phyloP scores from a whole-genome alignment of 2,113 vertebrate species.

The Brevimyrus niger region DNA sequence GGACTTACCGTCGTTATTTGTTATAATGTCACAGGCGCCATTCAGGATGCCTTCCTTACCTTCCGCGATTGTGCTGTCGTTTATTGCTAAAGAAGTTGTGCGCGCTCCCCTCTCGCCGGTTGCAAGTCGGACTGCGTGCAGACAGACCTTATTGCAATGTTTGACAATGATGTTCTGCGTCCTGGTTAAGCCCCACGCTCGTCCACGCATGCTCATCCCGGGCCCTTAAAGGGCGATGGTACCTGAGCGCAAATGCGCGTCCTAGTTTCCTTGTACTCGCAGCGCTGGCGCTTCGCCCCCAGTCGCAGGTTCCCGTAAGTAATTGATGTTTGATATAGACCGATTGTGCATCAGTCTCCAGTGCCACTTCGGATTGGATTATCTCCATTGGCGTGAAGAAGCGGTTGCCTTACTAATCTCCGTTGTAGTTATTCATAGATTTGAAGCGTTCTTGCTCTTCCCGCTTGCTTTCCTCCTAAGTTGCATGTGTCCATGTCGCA shows the following conservation, averaged over 20 bases:
- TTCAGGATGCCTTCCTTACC: neutral
- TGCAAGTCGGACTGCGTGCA: conserved; percentile 14
- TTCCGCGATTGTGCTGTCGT: neutral
- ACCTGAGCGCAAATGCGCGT: conserved; percentile 30
- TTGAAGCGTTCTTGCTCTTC: neutral
- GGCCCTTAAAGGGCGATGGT: conserved; percentile 25
- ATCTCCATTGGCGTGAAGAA: neutral
- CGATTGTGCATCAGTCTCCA: neutral
- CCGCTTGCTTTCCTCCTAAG: neutral
- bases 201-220: conserved; percentile 33
- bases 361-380: neutral
- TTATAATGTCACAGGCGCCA: neutral
- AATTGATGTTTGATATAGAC: neutral
- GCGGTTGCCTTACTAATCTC: neutral
- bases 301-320: neutral
- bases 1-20: neutral
- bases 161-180: conserved; percentile 29
- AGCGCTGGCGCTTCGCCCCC: neutral
- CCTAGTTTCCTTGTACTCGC: conserved; percentile 23
- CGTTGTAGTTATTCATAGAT: neutral
- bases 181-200: conserved; percentile 12
- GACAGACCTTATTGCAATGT: neutral
- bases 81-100: neutral
- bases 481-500: neutral
- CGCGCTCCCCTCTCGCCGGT: neutral